These are phyloP conservation scores for Steinernema feltiae DNA, from an alignment of 1,140 invertebrate species.

Conservation along the genomic window DNA sequence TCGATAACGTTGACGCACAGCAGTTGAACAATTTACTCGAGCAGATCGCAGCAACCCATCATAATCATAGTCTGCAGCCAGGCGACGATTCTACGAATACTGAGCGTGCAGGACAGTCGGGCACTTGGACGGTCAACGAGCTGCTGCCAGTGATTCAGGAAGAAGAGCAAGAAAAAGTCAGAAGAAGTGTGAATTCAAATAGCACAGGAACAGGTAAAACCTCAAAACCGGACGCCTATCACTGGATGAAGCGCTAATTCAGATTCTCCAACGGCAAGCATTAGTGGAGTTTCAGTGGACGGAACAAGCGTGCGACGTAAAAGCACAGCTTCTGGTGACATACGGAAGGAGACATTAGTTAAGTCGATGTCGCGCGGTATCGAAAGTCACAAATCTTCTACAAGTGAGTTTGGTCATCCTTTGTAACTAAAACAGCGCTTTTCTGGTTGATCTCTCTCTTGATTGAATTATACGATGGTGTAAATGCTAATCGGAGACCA, in stretches of 20 bases:
- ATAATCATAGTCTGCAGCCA: neutral
- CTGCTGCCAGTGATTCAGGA: neutral
- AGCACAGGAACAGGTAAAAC: neutral
- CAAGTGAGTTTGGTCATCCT: neutral
- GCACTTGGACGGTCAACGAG: neutral
- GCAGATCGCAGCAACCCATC: neutral
- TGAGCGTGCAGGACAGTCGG: neutral
- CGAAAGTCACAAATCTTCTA: neutral
- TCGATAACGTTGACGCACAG: neutral
- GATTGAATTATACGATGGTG: too few relatives aligned
- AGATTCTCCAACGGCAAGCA: neutral
- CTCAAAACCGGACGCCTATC: neutral
- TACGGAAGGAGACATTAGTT: neutral
- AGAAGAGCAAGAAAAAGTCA: neutral
- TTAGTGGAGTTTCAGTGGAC: neutral
- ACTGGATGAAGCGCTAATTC: neutral
- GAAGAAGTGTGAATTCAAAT: neutral
- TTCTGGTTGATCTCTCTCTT: neutral
- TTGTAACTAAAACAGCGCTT: neutral
- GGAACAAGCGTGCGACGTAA: neutral
- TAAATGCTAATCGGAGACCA: neutral
- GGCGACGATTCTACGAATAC: neutral
- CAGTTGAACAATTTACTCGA: neutral
- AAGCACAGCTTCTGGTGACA: neutral
- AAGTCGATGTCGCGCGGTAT: neutral